Base-by-base conservation (phyloP, 2,888 invertebrate species). In the Camptogramma bilineatum region DNA sequence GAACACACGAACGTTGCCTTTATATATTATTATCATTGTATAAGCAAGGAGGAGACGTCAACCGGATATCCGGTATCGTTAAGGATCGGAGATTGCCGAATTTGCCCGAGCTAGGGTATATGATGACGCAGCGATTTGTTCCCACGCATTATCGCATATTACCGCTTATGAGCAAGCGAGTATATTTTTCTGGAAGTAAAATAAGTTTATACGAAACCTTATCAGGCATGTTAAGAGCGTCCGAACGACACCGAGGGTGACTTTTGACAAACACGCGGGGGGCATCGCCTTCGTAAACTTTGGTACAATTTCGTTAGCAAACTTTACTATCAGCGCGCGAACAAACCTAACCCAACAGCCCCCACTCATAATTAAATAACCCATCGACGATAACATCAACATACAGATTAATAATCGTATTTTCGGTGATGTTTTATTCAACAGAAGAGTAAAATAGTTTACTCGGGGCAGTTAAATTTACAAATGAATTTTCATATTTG, bases 251-350 rank as follows among this genome's bases (percentile, higher is more conserved):
- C 73, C 75, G 75, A 70, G 73, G 77, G 74, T 70, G 82, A 84
- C 77, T 85, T 86, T 84, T 83, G 86, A 83, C 83, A 85, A 85
- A 84, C 83, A 84, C 74, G 77, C 79, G 73, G 78, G 79, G 70
- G 76, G 73, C 74, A 75, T 75, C 17, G 44, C 65, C 70, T 62
- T 66, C 58, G 69, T 62, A 75, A 82, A 82, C 73, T 82, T 81
- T 74, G 71, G 75, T 75, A 81, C 78, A 84, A 82, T 83, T 83
- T 84, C 75, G 80, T 82, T 85, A 80, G 76, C 72, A 65, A 85
- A 85, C 80, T 84, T 84, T 78, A 71, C 74, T 76, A 78, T 78
- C 75, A 79, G 78, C 76, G 77, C 70, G 76, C 77, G 73, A 78
- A 82, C 82, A 84, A 82, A 81, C 79, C 78, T 76, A 80, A 77